Conservation (phyloP, 2,797 vertebrate genomes). For the Falco naumanni region DNA sequence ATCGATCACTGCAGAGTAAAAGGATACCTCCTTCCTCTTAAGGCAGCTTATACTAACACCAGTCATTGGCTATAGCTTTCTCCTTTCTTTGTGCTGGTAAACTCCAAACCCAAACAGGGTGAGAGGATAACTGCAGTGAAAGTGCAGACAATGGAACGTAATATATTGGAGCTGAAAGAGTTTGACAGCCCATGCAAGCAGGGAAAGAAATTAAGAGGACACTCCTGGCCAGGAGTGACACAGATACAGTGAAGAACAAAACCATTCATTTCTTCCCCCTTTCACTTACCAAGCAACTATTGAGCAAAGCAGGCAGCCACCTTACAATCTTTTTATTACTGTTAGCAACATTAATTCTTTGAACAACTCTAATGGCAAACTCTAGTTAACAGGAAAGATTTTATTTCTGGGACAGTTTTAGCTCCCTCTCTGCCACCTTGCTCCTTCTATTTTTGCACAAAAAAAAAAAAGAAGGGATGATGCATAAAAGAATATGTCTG, state of each 20-base stretch:
- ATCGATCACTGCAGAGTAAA: neutral
- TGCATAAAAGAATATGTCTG: neutral
- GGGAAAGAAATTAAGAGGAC: neutral
- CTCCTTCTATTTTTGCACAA: neutral
- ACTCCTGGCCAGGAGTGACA: neutral
- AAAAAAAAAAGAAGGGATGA: neutral
- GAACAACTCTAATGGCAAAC: neutral
- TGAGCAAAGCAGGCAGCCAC: neutral
- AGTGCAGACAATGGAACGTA: neutral
- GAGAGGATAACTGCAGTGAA: neutral
- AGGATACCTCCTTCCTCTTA: neutral
- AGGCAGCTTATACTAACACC: neutral
- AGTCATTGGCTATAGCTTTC: neutral
- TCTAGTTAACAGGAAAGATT: neutral
- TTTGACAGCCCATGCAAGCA: neutral
- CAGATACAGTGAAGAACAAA: neutral
- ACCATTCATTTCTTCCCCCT: neutral
- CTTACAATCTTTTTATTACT: neutral
- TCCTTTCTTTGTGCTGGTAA: neutral
- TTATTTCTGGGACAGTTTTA: neutral
- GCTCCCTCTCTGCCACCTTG: accelerated
- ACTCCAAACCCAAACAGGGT: neutral
- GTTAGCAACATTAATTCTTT: neutral
- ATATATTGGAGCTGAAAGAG: neutral
- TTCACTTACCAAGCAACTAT: neutral